These are phyloP conservation scores for Romanogobio albipinnatus DNA, from an alignment of 2,113 vertebrate genomes.

Conservation along the genomic window DNA sequence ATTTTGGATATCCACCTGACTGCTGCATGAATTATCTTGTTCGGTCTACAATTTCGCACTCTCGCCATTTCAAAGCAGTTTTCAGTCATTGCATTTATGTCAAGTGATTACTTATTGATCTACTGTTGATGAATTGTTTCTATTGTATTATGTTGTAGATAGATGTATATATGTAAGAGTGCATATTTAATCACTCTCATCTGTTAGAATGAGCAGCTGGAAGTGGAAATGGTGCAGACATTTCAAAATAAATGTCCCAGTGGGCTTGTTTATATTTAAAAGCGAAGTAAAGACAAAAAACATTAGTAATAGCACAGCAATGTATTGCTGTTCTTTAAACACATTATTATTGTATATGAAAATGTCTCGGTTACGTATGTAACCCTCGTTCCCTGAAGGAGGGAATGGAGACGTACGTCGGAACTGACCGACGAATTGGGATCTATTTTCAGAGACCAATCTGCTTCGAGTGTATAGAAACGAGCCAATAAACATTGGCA, in stretches of 20 bases:
- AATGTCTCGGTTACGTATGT: too few species aligned
- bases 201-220: background rate
- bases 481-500: too few species aligned
- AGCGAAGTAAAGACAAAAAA: background rate
- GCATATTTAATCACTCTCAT: background rate
- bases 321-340: background rate
- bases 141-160: background rate
- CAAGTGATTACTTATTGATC: background rate
- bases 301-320: background rate
- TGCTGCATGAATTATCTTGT: background rate
- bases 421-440: too few species aligned
- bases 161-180: background rate
- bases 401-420: too few species aligned
- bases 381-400: too few species aligned
- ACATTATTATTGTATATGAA: background rate
- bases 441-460: too few species aligned
- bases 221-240: background rate
- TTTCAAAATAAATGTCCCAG: background rate
- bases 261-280: background rate
- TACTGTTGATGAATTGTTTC: background rate
- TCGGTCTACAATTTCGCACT: too few species aligned
- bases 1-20: slow-evolving; percentile 1
- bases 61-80: background rate
- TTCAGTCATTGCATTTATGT: background rate
- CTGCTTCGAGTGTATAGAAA: too few species aligned